Base-by-base conservation (phyloP, 1,140 invertebrate genomes). In the Solen grandis region DNA sequence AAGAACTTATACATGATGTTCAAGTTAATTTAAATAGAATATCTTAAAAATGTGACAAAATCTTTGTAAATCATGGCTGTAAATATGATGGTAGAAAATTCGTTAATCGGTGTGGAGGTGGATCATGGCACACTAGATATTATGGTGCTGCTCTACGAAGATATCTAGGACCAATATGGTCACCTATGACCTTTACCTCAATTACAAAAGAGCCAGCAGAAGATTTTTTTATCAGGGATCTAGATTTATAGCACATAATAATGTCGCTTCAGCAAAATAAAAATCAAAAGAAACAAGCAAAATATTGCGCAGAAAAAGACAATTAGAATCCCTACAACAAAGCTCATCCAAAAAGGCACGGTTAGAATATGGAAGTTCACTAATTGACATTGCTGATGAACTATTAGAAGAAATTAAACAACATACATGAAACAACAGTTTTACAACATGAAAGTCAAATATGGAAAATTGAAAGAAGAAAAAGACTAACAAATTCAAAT, bases 71-170 rank as follows among this genome's bases (percentile, higher is more conserved):
- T 55, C 57, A 13, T 84, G 76, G 82, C n/a, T 57, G 52, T 13
- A 84, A 84, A 31, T 84, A 70, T 69, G 76, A 84, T 76, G 76
- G 72, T 5, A 77, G 82, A 0, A 76, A 84, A 54, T 0, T 80
- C 2, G 8, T 74, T 1, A 75, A 84, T 27, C 5, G 60, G 16
- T 80, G 76, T 59, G 60, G 69, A 19, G 13, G 72, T 25, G 76
- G 76, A 14, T 84, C 76, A 8, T 84, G 69, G 63, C 62, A 76
- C 38, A 27, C 57, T 0, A 10, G 69, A 5, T 83, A 69, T 59
- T 83, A 78, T 68, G 74, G 74, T 52, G 75, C 62, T 25, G 36
- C 54, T 10, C 25, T 77, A 22, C 62, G 81, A 60, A 59, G 63
- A 46, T 68, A 46, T 31, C 27, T 74, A 35, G 69, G 76, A 25